Evolutionary conservation across 1,140 invertebrate genomes (phyloP), one percentile per base, ranked within the genome.

Genomic region (Pteromalus puparum): DNA sequence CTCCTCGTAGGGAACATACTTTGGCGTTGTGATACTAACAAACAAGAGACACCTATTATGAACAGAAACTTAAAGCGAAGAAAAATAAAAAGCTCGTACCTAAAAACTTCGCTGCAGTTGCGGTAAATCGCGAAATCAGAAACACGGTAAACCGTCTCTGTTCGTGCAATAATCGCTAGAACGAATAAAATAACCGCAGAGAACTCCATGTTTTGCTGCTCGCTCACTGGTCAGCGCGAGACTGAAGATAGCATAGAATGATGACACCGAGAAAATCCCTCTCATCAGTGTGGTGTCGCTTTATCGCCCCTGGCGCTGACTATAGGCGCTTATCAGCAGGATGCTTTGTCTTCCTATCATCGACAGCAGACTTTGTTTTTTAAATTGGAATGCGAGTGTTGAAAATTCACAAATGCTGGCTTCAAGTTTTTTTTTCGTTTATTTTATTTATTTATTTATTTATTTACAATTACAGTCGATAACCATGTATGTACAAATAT

Each of bases 1-100:
- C 79, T 90, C 88, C 0, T 2, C 0, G 9, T 90, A 90, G 0
- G 90, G 86, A 0, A 86, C 73, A 5, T 21, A 6, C 2, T 10
- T 28, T 0, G 77, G 10, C 6, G 15, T 67, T 30, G 18, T n/a
- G 26, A 42, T 42, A 65, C 84, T 87, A 42, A 78, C 42, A 15
- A 76, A 81, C 53, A 4, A 30, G 68, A 53, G 13, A 24, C 34
- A 48, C 67, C 18, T 1, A 77, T 53, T 13, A 77, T 26, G 1
- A 1, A 53, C 1, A 38, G 12, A 28, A 12, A 24, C 9, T 30
- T 9, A n/a, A n/a, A n/a, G 26, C 10, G 7, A 5, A 26, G 12
- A 70, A 70, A 30, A 1, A 2, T 4, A 12, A 12, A 30, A 30
- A 3, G 68, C 5, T n/a, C 42, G 9, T 81, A 85, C 84, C 67